These are phyloP conservation scores for Protula sp. DNA, from an alignment of 2,888 invertebrate genomes.

Conservation along the genomic window DNA sequence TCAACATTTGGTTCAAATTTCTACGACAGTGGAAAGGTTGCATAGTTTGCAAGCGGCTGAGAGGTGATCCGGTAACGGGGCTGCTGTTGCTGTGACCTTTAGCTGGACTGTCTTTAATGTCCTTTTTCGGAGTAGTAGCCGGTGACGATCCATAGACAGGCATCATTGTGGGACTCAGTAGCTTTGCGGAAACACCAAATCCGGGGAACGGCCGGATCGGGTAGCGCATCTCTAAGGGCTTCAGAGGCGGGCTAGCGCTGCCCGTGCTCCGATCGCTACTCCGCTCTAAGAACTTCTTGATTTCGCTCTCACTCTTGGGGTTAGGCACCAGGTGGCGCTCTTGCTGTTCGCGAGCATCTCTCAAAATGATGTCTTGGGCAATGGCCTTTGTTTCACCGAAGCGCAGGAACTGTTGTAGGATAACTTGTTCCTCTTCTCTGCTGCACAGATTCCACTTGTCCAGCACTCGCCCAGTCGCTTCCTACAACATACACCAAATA, in stretches of 20 bases:
- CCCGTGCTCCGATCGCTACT: background rate
- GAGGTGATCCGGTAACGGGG: conserved; percentile 60
- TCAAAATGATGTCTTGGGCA: conserved; percentile 63
- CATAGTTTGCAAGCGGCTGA: conserved; percentile 88
- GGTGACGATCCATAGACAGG: background rate
- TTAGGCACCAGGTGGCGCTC: background rate
- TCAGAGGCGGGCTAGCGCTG: background rate
- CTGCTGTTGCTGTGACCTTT: background rate
- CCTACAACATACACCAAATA: conserved; percentile 61
- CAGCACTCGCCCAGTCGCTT: conserved; percentile 73
- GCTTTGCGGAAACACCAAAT: background rate
- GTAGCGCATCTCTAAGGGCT: background rate
- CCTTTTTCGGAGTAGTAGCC: background rate
- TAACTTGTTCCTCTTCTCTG: conserved; percentile 82
- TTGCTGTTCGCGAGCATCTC: conserved; percentile 40
- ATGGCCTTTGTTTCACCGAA: conserved; percentile 83
- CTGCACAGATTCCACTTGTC: conserved; percentile 86
- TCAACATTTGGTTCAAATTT: conserved; percentile 5
- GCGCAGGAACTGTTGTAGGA: conserved; percentile 84
- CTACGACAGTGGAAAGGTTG: conserved; percentile 85
- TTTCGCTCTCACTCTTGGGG: conserved; percentile 10
- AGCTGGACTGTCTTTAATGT: background rate
- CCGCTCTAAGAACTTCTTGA: conserved; percentile 14
- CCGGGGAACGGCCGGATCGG: background rate
- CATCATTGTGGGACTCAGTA: background rate